These are phyloP conservation scores for Isurus oxyrinchus DNA, from an alignment of 2,113 vertebrate genomes.

Conservation along the genomic window DNA sequence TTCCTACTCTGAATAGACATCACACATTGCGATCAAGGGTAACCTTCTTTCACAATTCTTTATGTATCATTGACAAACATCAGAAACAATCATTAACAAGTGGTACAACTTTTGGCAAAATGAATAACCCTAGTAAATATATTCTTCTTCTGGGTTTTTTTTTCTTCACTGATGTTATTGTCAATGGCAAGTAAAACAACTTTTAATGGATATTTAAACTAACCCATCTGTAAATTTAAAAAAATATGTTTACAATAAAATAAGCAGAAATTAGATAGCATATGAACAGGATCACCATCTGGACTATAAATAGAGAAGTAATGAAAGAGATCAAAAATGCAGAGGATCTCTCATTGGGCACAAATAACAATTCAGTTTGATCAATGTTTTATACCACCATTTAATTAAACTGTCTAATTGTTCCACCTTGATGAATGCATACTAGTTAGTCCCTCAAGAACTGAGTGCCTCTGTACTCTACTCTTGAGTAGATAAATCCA, in stretches of 20 bases:
- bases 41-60: background rate
- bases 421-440: background rate
- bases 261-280: background rate
- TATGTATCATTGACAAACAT: background rate
- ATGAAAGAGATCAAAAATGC: background rate
- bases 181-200: background rate
- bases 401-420: background rate
- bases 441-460: background rate
- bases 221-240: background rate
- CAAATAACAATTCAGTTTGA: background rate
- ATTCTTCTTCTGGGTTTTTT: background rate
- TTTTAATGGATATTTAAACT: background rate
- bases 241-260: background rate
- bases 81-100: background rate
- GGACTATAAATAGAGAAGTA: background rate
- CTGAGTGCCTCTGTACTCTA: background rate
- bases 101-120: background rate
- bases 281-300: background rate
- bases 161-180: background rate
- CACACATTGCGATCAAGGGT: background rate
- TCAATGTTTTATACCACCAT: slow-evolving; percentile 13
- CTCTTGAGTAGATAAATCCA: background rate
- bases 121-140: too few species aligned
- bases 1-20: background rate
- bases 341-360: background rate